These are phyloP conservation scores for Nibea coibor DNA, from an alignment of 2,113 vertebrate genomes.

Conservation along the genomic window DNA sequence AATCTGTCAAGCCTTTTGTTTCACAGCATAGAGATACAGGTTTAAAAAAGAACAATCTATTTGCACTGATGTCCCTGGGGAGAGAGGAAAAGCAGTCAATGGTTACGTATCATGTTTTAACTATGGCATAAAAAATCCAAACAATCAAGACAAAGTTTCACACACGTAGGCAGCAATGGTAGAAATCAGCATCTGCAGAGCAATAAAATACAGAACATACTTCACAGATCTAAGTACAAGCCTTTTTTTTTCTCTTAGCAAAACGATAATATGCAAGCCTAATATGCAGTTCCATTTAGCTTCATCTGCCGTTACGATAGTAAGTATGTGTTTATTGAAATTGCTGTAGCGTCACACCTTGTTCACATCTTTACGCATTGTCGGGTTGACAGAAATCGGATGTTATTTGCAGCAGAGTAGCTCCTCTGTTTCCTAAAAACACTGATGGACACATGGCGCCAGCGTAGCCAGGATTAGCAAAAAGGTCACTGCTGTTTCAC, in stretches of 20 bases:
- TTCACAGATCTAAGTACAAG: slow-evolving; percentile 73
- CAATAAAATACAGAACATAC: slow-evolving; percentile 73
- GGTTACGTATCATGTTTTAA: slow-evolving; percentile 61
- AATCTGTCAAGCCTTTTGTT: slow-evolving; percentile 52
- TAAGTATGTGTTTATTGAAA: slow-evolving; percentile 39
- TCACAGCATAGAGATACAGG: slow-evolving; percentile 64
- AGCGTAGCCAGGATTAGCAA: background rate
- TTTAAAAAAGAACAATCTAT: slow-evolving; percentile 19
- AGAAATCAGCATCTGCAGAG: slow-evolving; percentile 79
- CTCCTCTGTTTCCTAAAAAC: slow-evolving; percentile 5
- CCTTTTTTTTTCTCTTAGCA: slow-evolving; percentile 62
- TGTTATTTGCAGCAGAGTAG: slow-evolving; percentile 1
- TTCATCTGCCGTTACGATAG: slow-evolving; percentile 42
- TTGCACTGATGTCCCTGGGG: slow-evolving; percentile 43
- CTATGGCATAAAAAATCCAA: slow-evolving; percentile 69
- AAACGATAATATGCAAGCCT: slow-evolving; percentile 70
- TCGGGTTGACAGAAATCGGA: background rate
- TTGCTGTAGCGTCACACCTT: slow-evolving; percentile 60
- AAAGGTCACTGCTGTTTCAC: background rate
- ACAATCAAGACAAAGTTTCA: slow-evolving; percentile 68
- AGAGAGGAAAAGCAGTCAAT: slow-evolving; percentile 57
- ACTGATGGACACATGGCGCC: background rate
- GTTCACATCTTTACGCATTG: slow-evolving; percentile 65
- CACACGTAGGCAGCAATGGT: slow-evolving; percentile 82
- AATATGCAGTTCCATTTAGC: slow-evolving; percentile 42